These are phyloP conservation scores for Tauraco hartlaubi DNA, from an alignment of 2,797 vertebrate genomes.

Conservation along the genomic window DNA sequence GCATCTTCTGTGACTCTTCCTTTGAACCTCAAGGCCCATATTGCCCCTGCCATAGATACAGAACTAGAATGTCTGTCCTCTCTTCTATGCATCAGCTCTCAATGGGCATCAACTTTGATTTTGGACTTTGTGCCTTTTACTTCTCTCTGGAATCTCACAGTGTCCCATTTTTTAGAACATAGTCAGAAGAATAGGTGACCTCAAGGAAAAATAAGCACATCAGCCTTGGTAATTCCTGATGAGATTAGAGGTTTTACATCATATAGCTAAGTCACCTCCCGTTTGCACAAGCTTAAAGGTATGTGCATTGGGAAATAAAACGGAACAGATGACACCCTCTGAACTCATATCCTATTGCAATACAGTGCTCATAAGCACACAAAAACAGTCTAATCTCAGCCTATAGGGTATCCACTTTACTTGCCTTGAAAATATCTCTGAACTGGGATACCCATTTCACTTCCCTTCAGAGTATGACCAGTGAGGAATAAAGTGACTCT, in stretches of 20 bases:
- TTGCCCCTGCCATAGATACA: not conserved
- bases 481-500: not conserved
- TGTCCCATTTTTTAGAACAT: not conserved
- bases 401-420: not conserved
- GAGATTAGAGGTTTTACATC: not conserved
- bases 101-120: not conserved
- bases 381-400: not conserved
- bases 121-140: not conserved
- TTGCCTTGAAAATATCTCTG: not conserved
- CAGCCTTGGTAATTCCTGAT: not conserved
- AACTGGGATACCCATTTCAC: not conserved
- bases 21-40: not conserved
- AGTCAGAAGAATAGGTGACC: not conserved
- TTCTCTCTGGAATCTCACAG: not conserved
- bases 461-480: not conserved
- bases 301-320: not conserved
- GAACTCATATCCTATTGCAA: not conserved
- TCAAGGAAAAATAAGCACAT: not conserved
- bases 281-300: not conserved
- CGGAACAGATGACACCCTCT: constrained; percentile 15
- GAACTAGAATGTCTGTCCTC: not conserved
- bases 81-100: not conserved
- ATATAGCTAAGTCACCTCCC: not conserved
- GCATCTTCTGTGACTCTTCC: not conserved
- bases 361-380: not conserved